Evolutionary conservation across 2,888 invertebrate genomes (phyloP).

Genomic region (Dorcus parallelipipedus): DNA sequence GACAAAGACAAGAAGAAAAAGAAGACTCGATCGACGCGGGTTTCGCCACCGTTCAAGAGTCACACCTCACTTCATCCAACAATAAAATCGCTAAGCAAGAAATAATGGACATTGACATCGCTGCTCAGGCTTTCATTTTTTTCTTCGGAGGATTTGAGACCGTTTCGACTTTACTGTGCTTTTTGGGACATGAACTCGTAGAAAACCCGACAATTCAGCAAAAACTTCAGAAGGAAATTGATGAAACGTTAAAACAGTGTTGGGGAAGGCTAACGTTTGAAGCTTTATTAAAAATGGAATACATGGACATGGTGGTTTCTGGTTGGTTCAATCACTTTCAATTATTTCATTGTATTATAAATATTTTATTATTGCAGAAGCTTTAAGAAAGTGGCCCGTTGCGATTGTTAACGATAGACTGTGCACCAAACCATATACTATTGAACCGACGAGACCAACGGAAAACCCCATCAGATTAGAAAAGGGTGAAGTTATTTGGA

Average conservation of each 20-base stretch:
- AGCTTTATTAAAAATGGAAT: conserved; percentile 52
- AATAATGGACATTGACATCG: conserved; percentile 52
- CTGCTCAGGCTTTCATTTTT: conserved; percentile 55
- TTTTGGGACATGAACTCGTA: conserved; percentile 56
- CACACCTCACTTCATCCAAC: conserved; percentile 20
- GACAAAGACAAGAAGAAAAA: conserved; percentile 20
- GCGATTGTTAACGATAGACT: conserved; percentile 23
- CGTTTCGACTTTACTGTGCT: conserved; percentile 48
- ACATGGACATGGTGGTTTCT: conserved; percentile 58
- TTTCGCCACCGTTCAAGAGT: conserved; percentile 37
- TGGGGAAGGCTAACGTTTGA: conserved; percentile 50
- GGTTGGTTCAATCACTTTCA: conserved; percentile 45
- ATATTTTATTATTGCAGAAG: conserved; percentile 23
- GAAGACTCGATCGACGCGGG: conserved; percentile 22
- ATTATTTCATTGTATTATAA: conserved; percentile 58
- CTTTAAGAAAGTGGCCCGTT: conserved; percentile 34
- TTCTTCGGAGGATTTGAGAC: conserved; percentile 53
- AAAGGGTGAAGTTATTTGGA: conserved; percentile 20
- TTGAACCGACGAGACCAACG: conserved; percentile 20
- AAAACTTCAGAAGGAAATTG: conserved; percentile 53
- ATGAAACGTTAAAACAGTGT: conserved; percentile 18
- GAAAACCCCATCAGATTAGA: conserved; percentile 21
- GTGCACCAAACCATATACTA: conserved; percentile 27
- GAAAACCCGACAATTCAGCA: conserved; percentile 57
- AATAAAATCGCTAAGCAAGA: conserved; percentile 8